Evolutionary conservation across 2,113 vertebrate species (phyloP), one percentile per base, ranked within the genome.

Genomic region (Acinonyx jubatus): DNA sequence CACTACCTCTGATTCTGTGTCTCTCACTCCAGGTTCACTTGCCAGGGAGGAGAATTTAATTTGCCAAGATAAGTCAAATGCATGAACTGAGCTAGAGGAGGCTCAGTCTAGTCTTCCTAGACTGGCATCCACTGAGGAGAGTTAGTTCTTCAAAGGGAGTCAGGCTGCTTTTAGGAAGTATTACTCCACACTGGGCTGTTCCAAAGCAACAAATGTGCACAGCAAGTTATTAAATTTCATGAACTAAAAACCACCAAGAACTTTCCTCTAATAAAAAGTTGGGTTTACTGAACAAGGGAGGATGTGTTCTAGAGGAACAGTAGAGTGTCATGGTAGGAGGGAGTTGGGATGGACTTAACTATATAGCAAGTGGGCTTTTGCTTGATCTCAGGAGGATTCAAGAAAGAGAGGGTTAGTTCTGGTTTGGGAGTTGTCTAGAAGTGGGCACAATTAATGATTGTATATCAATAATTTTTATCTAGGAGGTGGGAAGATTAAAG

Each of bases 311-410:
- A 19, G 41, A 76, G 12, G 71, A 63, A 38, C 1, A 9, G 0
- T 12, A 36, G 38, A 19, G 2, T 2, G 0, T 13, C 2, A 0
- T 55, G 73, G 13, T 38, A 10, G 48, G 55, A 74, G 10, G 29
- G 33, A 25, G 16, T 36, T 61, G n/a, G 10, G 38, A 38, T 45
- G 48, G 48, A 57, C 19, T 80, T 81, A 45, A 45, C 14, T 50
- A 8, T 76, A 15, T 3, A 29, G 15, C 11, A 14, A 12, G 3
- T 57, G 16, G 52, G 25, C 29, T n/a, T 93, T 65, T 86, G 57
- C 61, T 96, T 92, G 41, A 33, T 69, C 63, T 68, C 25, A 63
- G 38, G 52, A 71, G 41, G 48, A 45, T 84, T 50, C 74, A 31
- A 86, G 50, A 41, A 96, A 73, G 23, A 84, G 27, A 50, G 65